phyloP scores from a whole-genome alignment of 37 sponge, comb jelly and placozoan genomes.

The Chondrilla cf. caribensis region DNA sequence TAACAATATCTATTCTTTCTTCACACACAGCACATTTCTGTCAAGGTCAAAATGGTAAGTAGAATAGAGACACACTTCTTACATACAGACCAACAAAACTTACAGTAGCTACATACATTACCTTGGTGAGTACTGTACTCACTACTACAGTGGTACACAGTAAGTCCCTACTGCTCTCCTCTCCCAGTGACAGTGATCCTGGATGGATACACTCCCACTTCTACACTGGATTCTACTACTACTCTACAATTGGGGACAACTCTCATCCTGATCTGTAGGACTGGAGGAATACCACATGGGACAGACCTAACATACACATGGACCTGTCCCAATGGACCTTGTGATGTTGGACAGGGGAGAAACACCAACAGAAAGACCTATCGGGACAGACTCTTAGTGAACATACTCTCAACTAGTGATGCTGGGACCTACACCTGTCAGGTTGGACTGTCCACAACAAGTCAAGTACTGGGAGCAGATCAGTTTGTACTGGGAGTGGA shows the following conservation, averaged over 20 bases:
- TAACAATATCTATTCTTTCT: too few relatives aligned
- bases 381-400: constrained; percentile 8
- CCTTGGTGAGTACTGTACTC: too few relatives aligned
- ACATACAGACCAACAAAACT: too few relatives aligned
- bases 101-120: too few relatives aligned
- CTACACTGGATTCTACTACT: neutral
- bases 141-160: too few relatives aligned
- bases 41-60: too few relatives aligned
- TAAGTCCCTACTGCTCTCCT: neutral
- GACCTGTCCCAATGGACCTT: constrained; percentile 25
- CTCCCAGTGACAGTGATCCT: neutral
- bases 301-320: constrained; percentile 20
- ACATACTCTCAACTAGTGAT: constrained; percentile 7
- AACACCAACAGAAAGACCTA: constrained; percentile 25
- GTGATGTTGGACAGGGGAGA: constrained; percentile 9
- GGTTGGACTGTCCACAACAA: neutral
- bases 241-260: constrained; percentile 24
- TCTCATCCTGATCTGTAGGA: neutral
- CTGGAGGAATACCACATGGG: constrained; percentile 11
- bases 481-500: too few relatives aligned
- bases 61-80: too few relatives aligned
- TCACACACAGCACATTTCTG: too few relatives aligned
- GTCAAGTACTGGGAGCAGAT: too few relatives aligned
- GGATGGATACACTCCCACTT: constrained; percentile 17
- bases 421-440: constrained; percentile 24